Evolutionary conservation across 2,797 vertebrate species (phyloP), one percentile per base, ranked within the genome.

Genomic region (Pseudotriccus pelzelni): DNA sequence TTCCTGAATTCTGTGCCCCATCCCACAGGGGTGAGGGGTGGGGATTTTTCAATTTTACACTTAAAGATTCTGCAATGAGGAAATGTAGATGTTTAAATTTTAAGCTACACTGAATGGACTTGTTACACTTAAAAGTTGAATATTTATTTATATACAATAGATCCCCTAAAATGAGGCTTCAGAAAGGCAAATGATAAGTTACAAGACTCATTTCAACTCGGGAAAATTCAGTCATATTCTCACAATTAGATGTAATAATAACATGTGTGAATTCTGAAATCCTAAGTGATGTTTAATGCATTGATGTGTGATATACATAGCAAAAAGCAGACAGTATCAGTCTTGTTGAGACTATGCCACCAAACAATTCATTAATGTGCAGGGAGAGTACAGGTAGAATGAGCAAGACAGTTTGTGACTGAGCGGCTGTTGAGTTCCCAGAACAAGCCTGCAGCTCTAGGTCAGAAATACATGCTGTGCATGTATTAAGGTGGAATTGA

Each of bases 11-110:
- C 56, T 75, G 28, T 39, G 4, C 17, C 28, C 13, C 22, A 49
- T 75, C 44, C 44, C 56, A 36, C 15, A 4, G 28, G 7, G 20
- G 18, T 10, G 20, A 12, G 4, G 22, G 24, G 17, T 11, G 17
- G 10, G 28, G 6, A 30, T 94, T 97, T 97, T 97, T 94, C 90
- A 97, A 86, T 97, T 97, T 97, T 95, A 96, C 96, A 96, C 84
- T 93, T 87, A 96, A 88, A 97, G 94, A 75, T 96, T 97, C 89
- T 89, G 79, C 94, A 97, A 92, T 92, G 82, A 22, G 76, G 39
- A 77, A 94, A 86, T 58, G 58, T 68, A 92, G 83, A 85, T 12
- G 0, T 91, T 96, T 96, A 94, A 89, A 84, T 95, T 96, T 95
- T 87, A 95, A 95, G 87, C 84, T 88, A 81, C 67, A 64, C 28